phyloP scores from a whole-genome alignment of 2,113 vertebrate genomes.

The Scolopax mira region DNA sequence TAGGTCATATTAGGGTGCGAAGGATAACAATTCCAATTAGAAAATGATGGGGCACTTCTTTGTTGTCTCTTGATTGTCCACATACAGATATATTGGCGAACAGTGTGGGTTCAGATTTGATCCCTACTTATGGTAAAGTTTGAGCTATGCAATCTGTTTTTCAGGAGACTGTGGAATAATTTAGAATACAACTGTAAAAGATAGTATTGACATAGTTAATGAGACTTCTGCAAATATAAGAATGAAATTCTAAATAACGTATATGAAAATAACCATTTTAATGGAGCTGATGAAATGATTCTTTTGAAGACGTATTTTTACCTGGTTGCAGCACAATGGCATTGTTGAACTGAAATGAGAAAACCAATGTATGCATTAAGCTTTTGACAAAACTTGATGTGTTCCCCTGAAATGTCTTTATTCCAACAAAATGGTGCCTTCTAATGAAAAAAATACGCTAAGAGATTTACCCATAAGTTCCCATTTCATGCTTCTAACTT shows the following conservation, averaged over 20 bases:
- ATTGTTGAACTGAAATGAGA: neutral
- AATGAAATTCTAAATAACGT: neutral
- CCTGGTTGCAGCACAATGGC: neutral
- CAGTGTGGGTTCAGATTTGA: rapidly evolving
- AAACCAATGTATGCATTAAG: neutral
- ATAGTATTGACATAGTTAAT: neutral
- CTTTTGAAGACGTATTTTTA: neutral
- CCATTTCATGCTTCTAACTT: neutral
- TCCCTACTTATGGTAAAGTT: neutral
- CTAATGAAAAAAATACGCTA: neutral
- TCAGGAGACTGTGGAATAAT: neutral
- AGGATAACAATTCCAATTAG: neutral
- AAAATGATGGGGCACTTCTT: neutral
- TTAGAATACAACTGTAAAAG: neutral
- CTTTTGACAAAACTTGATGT: neutral
- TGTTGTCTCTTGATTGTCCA: neutral
- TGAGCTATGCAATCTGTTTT: neutral
- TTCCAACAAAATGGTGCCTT: neutral
- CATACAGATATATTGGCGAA: neutral
- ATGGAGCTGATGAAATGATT: neutral
- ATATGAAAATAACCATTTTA: neutral
- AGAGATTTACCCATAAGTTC: neutral
- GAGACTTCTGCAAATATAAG: neutral
- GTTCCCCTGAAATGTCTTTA: neutral
- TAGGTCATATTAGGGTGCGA: neutral